Percentiles rank a stretch among this genome's conserved stretches.
Conservation (phyloP, 1,140 invertebrate genomes). For the Glossosoma conforme region DNA sequence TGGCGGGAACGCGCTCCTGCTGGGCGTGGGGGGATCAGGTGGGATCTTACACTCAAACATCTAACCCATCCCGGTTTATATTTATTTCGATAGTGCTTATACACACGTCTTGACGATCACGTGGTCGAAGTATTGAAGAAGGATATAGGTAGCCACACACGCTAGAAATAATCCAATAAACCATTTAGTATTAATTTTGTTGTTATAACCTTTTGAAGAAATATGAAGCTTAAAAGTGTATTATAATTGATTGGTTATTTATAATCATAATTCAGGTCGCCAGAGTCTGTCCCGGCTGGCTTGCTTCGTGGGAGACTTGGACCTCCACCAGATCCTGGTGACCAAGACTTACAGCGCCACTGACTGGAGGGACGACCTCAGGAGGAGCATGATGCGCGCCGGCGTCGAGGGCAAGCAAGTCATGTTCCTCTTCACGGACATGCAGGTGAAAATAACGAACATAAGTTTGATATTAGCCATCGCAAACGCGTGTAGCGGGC, state of each 20-base stretch:
- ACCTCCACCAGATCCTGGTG: conserved; percentile 81
- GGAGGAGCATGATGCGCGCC: conserved; percentile 72
- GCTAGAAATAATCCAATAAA: no score
- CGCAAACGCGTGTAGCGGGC: no score
- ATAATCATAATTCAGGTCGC: conserved; percentile 47
- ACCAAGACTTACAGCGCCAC: conserved; percentile 73
- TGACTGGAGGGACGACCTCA: conserved; percentile 86
- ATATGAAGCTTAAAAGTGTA: no score
- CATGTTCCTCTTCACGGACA: conserved; percentile 81
- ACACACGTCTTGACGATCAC: no score
- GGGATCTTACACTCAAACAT: conserved; percentile 9
- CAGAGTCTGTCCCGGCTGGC: conserved; percentile 78
- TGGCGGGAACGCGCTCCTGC: conserved; percentile 67
- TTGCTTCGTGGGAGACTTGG: conserved; percentile 66
- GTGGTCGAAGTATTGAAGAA: no score
- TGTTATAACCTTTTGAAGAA: no score
- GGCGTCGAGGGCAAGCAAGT: conserved; percentile 68
- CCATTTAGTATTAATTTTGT: no score
- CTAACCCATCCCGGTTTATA: background rate
- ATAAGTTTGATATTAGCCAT: no score
- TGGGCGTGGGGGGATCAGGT: conserved; percentile 83
- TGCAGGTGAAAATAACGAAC: no score
- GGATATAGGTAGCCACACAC: no score
- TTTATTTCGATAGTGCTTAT: no score
- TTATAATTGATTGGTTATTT: background rate